Evolutionary conservation across 2,797 vertebrate species (phyloP), one percentile per base, ranked within the genome.

Genomic region (Acomys russatus): DNA sequence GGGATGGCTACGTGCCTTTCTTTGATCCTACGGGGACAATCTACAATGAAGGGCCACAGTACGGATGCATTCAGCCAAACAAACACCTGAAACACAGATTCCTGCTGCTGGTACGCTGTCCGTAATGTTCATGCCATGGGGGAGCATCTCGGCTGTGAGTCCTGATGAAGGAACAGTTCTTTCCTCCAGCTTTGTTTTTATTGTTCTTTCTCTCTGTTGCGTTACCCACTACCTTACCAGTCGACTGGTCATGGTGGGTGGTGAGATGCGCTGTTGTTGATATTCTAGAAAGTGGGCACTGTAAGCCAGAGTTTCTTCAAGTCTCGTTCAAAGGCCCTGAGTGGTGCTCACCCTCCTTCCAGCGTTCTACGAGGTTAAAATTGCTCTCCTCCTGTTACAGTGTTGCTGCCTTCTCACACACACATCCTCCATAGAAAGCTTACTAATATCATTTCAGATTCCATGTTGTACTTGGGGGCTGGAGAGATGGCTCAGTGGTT

Each of bases 21-120:
- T 99, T 99, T 0, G 99, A 99, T 97, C 99, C 99, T 1, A 99
- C 99, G 0, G 99, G 99, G 92, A 99, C 99, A 0, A 98, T 99
- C 97, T 99, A 99, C 96, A 99, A 99, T 0, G 99, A 99, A 97
- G 99, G 99, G 0, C 99, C 99, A 0, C 99, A 99, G 97, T 99
- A 99, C 7, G 99, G 99, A 96, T 99, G 99, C 97, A 99, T 99
- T 96, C 99, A 99, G 68, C 99, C 99, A 82, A 99, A 99, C 98
- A 99, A 99, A 94, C 98, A 99, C 98, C 99, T 99, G 38, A 99
- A 99, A 87, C 99, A 99, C 95, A 98, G 99, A 71, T 99, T 99
- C 98, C 98, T 99, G 9, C 98, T 99, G 92, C 98, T 99, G 99
- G 99, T 99, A 98, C 15, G 98, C 88, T 18, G n/a, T 59, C 30